Conservation (phyloP, 2,797 vertebrate genomes). For the Xenentodon cancila region DNA sequence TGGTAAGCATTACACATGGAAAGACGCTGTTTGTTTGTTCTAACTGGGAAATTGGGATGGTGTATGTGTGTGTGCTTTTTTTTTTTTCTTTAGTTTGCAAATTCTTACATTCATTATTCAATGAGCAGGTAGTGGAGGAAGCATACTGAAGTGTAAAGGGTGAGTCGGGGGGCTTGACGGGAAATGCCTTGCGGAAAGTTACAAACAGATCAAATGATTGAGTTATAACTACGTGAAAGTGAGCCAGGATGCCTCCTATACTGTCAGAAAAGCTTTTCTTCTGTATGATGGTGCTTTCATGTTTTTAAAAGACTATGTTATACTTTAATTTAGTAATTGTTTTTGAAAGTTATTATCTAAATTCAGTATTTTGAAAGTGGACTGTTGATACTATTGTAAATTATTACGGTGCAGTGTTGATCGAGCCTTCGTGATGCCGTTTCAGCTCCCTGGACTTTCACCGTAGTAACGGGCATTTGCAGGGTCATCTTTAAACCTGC, state of each 20-base stretch:
- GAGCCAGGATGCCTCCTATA: background rate
- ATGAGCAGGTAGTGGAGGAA: background rate
- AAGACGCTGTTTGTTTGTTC: background rate
- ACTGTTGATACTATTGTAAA: slow-evolving; percentile 1
- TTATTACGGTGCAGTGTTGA: background rate
- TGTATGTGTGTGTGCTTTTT: background rate
- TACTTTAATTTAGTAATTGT: slow-evolving; percentile 1
- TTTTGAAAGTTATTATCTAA: slow-evolving; percentile 1
- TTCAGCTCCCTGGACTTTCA: no score
- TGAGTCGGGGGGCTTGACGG: no score
- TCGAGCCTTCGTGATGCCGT: no score
- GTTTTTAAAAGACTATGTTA: slow-evolving; percentile 7
- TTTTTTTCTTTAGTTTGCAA: slow-evolving; percentile 9
- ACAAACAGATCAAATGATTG: no score
- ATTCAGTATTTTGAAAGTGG: slow-evolving; percentile 10
- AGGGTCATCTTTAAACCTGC: no score
- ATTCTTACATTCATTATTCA: background rate
- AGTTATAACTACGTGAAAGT: background rate
- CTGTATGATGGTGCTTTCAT: slow-evolving; percentile 15
- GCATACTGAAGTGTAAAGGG: background rate
- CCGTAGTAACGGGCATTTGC: no score
- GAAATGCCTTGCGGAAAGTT: no score
- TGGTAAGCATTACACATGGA: slow-evolving; percentile 30
- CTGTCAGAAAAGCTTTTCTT: background rate
- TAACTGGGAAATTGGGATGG: slow-evolving; percentile 23